Evolutionary conservation across 2,113 vertebrate species (phyloP), one percentile per base, ranked within the genome.

Genomic region (Kryptolebias marmoratus): DNA sequence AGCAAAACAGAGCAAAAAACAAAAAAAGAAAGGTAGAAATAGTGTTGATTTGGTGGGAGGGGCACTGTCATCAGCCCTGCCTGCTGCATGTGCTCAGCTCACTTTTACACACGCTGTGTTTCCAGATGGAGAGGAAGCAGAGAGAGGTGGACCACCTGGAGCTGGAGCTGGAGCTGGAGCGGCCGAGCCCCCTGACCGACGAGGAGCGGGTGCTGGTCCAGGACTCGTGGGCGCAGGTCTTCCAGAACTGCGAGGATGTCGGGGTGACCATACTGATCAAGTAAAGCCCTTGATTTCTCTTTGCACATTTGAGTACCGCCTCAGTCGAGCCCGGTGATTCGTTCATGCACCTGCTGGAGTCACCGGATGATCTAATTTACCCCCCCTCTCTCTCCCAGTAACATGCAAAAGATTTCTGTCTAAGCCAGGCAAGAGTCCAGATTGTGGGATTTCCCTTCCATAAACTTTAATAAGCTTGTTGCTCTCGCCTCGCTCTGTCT

Each of bases 211-310:
- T 77, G 70, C 76, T 88, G 68, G 82, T 94, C 80, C 87, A 90
- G 85, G 90, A 90, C 68, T 92, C 92, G 27, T 94, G 93, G 93
- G 68, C 68, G 8, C 87, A 91, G 31, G 91, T 94, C 76, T 93
- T 87, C 64, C 49, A 89, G 80, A 90, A 89, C 81, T 87, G 87
- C 53, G 92, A 93, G n/a, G 87, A 86, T 1, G 87, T 69, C 2
- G 93, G 93, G n/a, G 91, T 92, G 32, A 88, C 91, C 47, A 91
- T 94, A 45, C 87, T 94, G 1, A 71, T 93, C 85, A 93, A 93
- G 93, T 94, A 88, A 56, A 11, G 54, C 39, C 31, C 31, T 56
- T 61, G n/a, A 61, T 27, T 36, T n/a, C 4, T 57, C 12, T 55
- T 31, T 8, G 5, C 31, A 69, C 56, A 54, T 47, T 13, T 42